Percentiles rank a stretch among this genome's conserved stretches.
Evolutionary conservation across 2,888 invertebrate genomes (phyloP).

Genomic region (Taphrorychus bicolor): DNA sequence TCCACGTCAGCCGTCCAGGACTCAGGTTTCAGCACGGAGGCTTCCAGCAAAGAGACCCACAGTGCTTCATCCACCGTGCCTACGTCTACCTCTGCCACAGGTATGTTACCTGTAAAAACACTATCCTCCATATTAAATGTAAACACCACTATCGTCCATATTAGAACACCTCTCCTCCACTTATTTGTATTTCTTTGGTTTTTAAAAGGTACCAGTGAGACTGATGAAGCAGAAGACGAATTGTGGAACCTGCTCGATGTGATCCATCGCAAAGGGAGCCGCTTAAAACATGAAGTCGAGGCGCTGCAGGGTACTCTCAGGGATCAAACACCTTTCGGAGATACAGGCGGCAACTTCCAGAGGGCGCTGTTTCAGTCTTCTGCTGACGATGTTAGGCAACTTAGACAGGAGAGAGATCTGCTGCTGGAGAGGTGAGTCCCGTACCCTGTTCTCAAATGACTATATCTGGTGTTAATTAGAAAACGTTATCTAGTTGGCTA

Average conservation of each 20-base stretch:
- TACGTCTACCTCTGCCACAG: slow-evolving; percentile 54
- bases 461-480: too few species aligned
- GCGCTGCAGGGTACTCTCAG: slow-evolving; percentile 66
- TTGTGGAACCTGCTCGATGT: slow-evolving; percentile 86
- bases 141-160: too few species aligned
- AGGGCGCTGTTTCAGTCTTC: slow-evolving; percentile 56
- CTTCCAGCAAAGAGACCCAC: slow-evolving; percentile 82
- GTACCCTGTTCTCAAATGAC: neutral
- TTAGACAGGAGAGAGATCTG: slow-evolving; percentile 78
- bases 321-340: slow-evolving; percentile 67
- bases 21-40: slow-evolving; percentile 91
- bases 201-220: slow-evolving; percentile 45
- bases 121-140: too few species aligned
- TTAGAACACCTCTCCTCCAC: neutral
- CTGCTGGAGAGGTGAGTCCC: slow-evolving; percentile 65
- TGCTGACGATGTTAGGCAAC: slow-evolving; percentile 66
- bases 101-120: slow-evolving; percentile 14
- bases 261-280: slow-evolving; percentile 79
- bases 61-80: slow-evolving; percentile 72
- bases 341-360: slow-evolving; percentile 53
- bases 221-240: slow-evolving; percentile 73
- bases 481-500: too few species aligned
- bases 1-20: slow-evolving; percentile 69
- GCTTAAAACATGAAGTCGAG: slow-evolving; percentile 66
- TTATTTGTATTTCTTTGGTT: neutral